Base-by-base conservation (phyloP, 2,797 vertebrate genomes). In the Diglossa cyanea region DNA sequence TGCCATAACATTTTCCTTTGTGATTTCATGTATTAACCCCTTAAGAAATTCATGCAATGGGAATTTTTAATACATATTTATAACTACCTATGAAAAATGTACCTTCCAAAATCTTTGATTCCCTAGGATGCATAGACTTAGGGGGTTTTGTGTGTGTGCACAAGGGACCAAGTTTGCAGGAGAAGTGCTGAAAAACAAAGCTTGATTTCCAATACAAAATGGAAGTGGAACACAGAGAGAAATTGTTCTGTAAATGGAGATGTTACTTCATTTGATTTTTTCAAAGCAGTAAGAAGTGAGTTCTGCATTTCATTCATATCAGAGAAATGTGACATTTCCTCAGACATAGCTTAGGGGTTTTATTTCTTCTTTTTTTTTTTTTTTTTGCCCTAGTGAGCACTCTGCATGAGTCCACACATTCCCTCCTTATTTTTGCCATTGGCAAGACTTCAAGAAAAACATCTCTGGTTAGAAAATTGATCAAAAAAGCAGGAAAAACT, bases 251-350 rank as follows among this genome's bases (percentile, higher is more conserved):
- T 77, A 90, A 91, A 65, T 6, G 11, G 57, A 85, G 26, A 54
- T 65, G 61, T 47, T 88, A 75, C 45, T 71, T 79, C 26, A 53
- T 84, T 90, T 83, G 25, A 65, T 74, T 90, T 94, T 80, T 82
- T 42, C 66, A 82, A 53, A 75, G 72, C 33, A 91, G 37, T 77
- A 75, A 58, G 39, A 79, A 86, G 24, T 0, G 4, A 91, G 30
- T 83, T 91, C 47, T 93, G 26, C 16, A 93, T 77, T 84, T 93
- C 8, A 13, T 74, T 96, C 77, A 14, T 62, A 55, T 95, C 42
- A 91, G 82, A 94, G 57, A 92, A 94, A 79, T n/a, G 13, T 63
- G 90, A 94, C 26, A 42, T 71, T 94, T 95, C 24, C 60, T 88
- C 84, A 91, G 31, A 87, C 51, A 81, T 51, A 92, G 50, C 81